Conservation (phyloP, 2,888 invertebrate species). For the Phrixothrix hirtus region DNA sequence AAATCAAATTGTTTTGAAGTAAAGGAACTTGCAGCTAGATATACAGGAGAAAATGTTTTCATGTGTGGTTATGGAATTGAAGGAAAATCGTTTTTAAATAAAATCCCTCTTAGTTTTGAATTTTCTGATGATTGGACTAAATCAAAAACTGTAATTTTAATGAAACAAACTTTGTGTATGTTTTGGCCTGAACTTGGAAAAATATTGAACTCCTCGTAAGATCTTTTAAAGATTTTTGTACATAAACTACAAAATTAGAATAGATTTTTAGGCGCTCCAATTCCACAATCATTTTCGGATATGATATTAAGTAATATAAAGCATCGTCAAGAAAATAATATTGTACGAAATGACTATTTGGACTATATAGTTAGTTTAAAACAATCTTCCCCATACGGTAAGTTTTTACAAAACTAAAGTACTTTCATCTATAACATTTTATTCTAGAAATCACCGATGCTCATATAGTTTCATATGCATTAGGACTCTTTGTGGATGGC, state of each 20-base stretch:
- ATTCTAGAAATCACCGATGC: constrained; percentile 32
- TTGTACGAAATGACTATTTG: constrained; percentile 53
- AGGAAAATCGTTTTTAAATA: constrained; percentile 48
- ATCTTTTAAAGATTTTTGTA: not conserved
- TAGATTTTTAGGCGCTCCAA: constrained; percentile 25
- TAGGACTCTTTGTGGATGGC: constrained; percentile 60
- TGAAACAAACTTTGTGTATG: constrained; percentile 26
- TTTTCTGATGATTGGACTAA: constrained; percentile 14
- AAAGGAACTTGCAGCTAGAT: constrained; percentile 52
- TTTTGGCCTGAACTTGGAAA: constrained; percentile 37
- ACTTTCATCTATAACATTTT: constrained; percentile 15
- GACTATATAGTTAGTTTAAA: constrained; percentile 47
- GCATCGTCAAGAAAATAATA: constrained; percentile 49
- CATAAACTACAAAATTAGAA: not conserved
- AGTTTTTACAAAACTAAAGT: not conserved
- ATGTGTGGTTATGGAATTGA: constrained; percentile 55
- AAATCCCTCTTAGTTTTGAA: constrained; percentile 48
- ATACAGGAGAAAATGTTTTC: constrained; percentile 54
- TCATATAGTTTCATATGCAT: constrained; percentile 44
- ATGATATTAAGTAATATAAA: constrained; percentile 48
- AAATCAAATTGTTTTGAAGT: constrained; percentile 51
- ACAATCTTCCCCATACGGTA: not conserved
- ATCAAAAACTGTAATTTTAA: not conserved
- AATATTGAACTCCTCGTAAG: constrained; percentile 31
- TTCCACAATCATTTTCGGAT: constrained; percentile 45